Percentiles rank a stretch among this genome's conserved stretches.
Conservation (phyloP, 2,888 invertebrate species). For the Acrocyrtus sp. region DNA sequence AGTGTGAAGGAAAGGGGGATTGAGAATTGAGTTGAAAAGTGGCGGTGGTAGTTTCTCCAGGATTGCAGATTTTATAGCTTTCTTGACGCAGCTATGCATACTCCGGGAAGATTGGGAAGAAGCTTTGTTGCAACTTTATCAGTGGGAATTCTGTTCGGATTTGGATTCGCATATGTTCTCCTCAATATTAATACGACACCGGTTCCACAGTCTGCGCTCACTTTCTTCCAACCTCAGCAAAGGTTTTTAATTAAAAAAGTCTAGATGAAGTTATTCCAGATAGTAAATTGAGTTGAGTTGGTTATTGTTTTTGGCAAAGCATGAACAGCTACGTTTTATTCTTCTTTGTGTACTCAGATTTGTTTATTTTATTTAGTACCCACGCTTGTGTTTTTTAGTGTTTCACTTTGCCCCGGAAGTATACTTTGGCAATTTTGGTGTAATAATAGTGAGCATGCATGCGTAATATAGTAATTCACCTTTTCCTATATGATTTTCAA, state of each 20-base stretch:
- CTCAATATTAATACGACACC: slow-evolving; percentile 68
- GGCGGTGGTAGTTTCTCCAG: no score
- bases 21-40: no score
- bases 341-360: not conserved
- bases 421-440: no score
- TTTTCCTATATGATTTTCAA: no score
- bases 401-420: slow-evolving; percentile 4
- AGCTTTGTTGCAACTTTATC: slow-evolving; percentile 78
- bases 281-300: not conserved
- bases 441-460: no score
- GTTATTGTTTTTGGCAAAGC: not conserved
- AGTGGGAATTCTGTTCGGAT: slow-evolving; percentile 79
- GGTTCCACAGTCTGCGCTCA: slow-evolving; percentile 44
- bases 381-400: not conserved
- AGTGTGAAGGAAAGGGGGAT: no score
- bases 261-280: not conserved
- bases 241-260: slow-evolving; percentile 35
- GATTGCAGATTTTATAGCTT: no score
- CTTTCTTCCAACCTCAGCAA: slow-evolving; percentile 48
- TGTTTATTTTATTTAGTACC: not conserved
- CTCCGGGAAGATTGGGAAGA: slow-evolving; percentile 69
- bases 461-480: no score
- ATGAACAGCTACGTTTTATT: not conserved
- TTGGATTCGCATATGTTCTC: slow-evolving; percentile 79
- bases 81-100: slow-evolving; percentile 25